These are phyloP conservation scores for Plebejus argus DNA, from an alignment of 2,888 invertebrate genomes.

Conservation along the genomic window DNA sequence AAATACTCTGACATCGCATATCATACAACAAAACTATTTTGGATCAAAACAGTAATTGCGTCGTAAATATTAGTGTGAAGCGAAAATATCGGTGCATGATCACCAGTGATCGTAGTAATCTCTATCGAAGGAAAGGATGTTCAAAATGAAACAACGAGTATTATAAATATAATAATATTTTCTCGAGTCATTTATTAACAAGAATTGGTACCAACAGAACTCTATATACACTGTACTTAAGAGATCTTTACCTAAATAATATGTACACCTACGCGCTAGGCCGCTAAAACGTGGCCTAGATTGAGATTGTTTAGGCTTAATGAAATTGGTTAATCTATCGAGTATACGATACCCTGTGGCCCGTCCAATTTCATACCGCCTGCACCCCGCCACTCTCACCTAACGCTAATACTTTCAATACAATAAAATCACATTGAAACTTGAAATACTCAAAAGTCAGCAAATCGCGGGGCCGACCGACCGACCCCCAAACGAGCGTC, in stretches of 20 bases:
- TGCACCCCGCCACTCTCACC: constrained; percentile 24
- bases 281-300: constrained; percentile 49
- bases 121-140: not conserved
- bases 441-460: constrained; percentile 16
- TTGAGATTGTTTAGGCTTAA: constrained; percentile 37
- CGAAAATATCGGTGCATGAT: too few relatives aligned
- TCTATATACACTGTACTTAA: constrained; percentile 44
- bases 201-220: constrained; percentile 54
- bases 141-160: constrained; percentile 41
- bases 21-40: too few relatives aligned
- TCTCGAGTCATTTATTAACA: constrained; percentile 61
- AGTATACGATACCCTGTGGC: constrained; percentile 45
- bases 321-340: constrained; percentile 39
- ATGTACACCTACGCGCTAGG: constrained; percentile 39
- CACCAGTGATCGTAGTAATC: not conserved
- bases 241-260: constrained; percentile 44
- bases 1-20: too few relatives aligned
- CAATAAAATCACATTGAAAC: constrained; percentile 23
- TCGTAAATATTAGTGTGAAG: too few relatives aligned
- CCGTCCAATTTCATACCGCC: constrained; percentile 35
- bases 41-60: too few relatives aligned
- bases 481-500: not conserved
- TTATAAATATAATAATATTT: constrained; percentile 77
- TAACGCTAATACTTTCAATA: constrained; percentile 11
- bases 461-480: not conserved